A percentile compares a stretch with the other conserved stretches of the same genome.
These are phyloP conservation scores for Frankliniella intonsa DNA, from an alignment of 2,888 invertebrate genomes.

Conservation along the genomic window DNA sequence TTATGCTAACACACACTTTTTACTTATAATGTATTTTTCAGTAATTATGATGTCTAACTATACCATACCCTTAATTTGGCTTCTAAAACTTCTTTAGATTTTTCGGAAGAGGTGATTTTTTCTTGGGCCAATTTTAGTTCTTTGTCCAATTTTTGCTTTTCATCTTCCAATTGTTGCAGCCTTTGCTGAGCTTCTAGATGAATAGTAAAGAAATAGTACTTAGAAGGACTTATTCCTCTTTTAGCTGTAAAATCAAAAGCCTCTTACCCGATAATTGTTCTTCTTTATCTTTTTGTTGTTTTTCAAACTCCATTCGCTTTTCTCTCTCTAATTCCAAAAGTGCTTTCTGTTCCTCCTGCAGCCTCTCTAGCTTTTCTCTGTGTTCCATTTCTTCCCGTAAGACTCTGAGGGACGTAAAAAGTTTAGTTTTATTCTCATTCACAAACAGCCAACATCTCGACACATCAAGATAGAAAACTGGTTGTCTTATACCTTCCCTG, in stretches of 20 bases:
- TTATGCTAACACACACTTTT: constrained; percentile 38
- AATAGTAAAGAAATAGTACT: neutral
- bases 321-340: constrained; percentile 68
- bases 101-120: constrained; percentile 64
- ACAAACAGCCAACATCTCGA: neutral
- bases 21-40: constrained; percentile 37
- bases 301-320: constrained; percentile 70
- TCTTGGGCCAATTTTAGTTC: constrained; percentile 64
- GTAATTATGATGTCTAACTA: neutral
- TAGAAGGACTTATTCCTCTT: too few relatives aligned
- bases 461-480: neutral
- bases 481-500: constrained; percentile 43
- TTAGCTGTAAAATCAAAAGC: too few relatives aligned
- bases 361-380: constrained; percentile 69
- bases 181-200: constrained; percentile 63
- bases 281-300: constrained; percentile 66
- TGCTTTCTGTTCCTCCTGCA: constrained; percentile 71
- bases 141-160: constrained; percentile 62
- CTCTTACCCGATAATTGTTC: constrained; percentile 58
- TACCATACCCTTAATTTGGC: constrained; percentile 50
- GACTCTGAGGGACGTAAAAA: constrained; percentile 49
- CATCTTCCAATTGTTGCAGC: constrained; percentile 64
- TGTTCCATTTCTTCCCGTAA: constrained; percentile 80
- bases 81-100: constrained; percentile 56
- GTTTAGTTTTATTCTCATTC: neutral